Percentiles rank a stretch among this genome's conserved stretches.
Evolutionary conservation across 2,888 invertebrate genomes (phyloP).

Genomic region (Mythimna albipuncta): DNA sequence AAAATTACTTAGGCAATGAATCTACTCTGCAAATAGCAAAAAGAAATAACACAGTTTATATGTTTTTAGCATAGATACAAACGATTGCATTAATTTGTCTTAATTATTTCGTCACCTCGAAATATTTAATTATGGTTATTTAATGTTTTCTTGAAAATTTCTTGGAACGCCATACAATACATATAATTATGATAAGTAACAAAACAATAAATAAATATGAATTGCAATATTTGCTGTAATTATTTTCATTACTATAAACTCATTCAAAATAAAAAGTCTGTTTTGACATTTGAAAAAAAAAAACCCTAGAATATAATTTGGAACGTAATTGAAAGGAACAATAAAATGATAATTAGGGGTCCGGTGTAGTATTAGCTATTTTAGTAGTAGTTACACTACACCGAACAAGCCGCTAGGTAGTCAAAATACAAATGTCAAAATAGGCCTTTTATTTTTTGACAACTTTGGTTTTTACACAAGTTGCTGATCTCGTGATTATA

Average conservation of each 20-base stretch:
- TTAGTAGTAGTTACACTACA: too few relatives aligned
- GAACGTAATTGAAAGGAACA: too few relatives aligned
- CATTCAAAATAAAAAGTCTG: too few relatives aligned
- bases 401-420: too few relatives aligned
- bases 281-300: too few relatives aligned
- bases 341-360: too few relatives aligned
- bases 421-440: too few relatives aligned
- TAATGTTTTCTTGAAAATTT: neutral
- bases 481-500: neutral
- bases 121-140: neutral
- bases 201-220: constrained; percentile 1
- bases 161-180: neutral
- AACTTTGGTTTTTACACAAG: neutral
- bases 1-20: constrained; percentile 50
- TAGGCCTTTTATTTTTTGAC: neutral
- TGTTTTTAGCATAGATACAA: neutral
- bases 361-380: too few relatives aligned
- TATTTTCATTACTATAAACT: neutral
- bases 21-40: constrained; percentile 44
- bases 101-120: constrained; percentile 16
- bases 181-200: constrained; percentile 8
- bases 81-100: neutral
- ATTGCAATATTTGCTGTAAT: neutral
- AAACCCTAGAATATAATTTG: too few relatives aligned
- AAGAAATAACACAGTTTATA: neutral